Evolutionary conservation across 1,140 invertebrate species (phyloP).

Genomic region (Epicauta chinensis): DNA sequence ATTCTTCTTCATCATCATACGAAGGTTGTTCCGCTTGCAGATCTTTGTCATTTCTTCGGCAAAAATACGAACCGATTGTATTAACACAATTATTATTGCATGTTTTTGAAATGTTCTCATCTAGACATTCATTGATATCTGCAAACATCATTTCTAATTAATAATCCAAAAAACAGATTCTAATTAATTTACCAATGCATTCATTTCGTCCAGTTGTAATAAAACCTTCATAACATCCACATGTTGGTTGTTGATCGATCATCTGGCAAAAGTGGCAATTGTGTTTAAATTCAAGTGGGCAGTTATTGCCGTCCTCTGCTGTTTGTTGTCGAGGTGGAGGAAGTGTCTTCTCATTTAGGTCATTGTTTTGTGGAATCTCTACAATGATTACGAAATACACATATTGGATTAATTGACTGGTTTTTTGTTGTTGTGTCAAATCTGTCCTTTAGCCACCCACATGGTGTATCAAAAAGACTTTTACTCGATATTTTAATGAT

Average conservation of each 20-base stretch:
- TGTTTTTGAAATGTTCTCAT: conserved; percentile 6
- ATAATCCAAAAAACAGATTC: neutral
- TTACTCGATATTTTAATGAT: too few species aligned
- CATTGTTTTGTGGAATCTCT: too few species aligned
- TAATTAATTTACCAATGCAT: conserved; percentile 4
- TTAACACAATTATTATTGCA: conserved; percentile 22
- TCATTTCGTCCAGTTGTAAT: neutral
- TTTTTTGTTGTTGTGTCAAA: too few species aligned
- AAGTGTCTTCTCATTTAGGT: too few species aligned
- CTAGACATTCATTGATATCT: conserved; percentile 73
- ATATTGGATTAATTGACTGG: too few species aligned
- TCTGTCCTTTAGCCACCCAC: too few species aligned
- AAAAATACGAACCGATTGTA: conserved; percentile 24
- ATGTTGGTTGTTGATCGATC: neutral
- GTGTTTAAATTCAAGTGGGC: conserved; percentile 2
- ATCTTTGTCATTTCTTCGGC: neutral
- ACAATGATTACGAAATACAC: too few species aligned
- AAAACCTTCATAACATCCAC: conserved; percentile 7
- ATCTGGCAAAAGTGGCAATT: conserved; percentile 6
- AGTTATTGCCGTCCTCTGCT: neutral
- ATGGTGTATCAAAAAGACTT: too few species aligned
- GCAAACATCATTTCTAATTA: conserved; percentile 12
- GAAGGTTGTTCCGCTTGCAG: conserved; percentile 17
- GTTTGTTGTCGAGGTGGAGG: too few species aligned
- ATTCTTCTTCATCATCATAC: conserved; percentile 9